A percentile compares a stretch with the other conserved stretches of the same genome.
Conservation (phyloP, 2,797 vertebrate species). For the Botia almorhae region DNA sequence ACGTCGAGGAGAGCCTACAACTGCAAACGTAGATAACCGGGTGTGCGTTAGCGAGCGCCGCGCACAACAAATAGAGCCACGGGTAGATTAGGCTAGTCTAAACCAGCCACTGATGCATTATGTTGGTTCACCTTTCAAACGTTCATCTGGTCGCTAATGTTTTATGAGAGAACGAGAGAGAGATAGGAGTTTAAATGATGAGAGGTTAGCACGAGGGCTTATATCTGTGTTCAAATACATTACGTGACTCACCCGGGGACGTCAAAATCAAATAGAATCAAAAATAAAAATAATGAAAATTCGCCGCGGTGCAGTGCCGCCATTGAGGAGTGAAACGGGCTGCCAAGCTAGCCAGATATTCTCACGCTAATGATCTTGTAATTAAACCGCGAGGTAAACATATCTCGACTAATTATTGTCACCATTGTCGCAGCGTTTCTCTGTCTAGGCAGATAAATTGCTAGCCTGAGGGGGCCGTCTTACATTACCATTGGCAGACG, state of each 20-base stretch:
- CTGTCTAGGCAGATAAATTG: constrained; percentile 21
- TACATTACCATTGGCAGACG: constrained; percentile 34
- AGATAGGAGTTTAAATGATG: constrained; percentile 3
- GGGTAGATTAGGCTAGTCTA: not conserved
- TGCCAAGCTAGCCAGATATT: constrained; percentile 10
- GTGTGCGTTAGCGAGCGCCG: not conserved
- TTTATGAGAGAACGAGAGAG: constrained; percentile 1
- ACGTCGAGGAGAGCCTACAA: constrained; percentile 25
- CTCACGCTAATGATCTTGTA: constrained; percentile 37
- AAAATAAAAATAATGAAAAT: not conserved
- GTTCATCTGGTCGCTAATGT: not conserved
- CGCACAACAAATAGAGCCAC: not conserved
- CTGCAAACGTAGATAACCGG: constrained; percentile 42
- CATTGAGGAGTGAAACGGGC: not conserved
- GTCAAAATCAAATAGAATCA: not conserved
- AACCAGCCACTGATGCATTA: not conserved
- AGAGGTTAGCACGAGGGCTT: not conserved
- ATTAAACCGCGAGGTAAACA: constrained; percentile 33
- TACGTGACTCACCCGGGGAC: constrained; percentile 13
- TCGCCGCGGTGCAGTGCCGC: not conserved
- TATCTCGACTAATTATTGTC: constrained; percentile 32
- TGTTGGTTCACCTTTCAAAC: not conserved
- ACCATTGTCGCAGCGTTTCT: not conserved
- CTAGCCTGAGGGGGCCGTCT: not conserved
- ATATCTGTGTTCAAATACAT: constrained; percentile 1